phyloP scores from a whole-genome alignment of 2,113 vertebrate genomes.

The Odocoileus virginianus region DNA sequence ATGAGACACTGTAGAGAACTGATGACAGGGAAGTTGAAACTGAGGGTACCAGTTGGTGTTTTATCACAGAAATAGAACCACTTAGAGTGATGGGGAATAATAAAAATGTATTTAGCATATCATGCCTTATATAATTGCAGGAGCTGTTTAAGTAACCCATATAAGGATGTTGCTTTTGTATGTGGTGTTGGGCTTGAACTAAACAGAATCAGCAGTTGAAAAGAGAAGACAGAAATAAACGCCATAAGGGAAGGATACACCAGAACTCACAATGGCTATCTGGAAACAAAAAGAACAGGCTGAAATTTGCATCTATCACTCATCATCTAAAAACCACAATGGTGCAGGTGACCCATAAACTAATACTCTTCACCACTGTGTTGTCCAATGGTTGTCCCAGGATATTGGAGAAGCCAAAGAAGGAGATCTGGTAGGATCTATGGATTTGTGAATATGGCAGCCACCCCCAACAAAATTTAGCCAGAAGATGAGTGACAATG shows the following conservation, averaged over 20 bases:
- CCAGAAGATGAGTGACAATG: neutral
- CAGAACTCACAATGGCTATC: neutral
- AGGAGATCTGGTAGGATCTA: neutral
- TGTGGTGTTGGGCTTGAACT: neutral
- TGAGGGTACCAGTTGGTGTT: neutral
- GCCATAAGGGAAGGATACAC: accelerated
- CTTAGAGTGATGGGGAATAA: neutral
- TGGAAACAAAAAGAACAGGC: neutral
- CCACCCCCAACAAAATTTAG: too few relatives aligned
- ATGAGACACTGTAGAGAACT: neutral
- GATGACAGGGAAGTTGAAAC: neutral
- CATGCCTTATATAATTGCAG: neutral
- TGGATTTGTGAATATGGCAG: neutral
- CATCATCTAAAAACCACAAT: neutral
- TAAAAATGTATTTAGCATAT: neutral
- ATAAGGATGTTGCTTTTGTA: neutral
- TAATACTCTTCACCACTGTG: neutral
- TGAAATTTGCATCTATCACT: too few relatives aligned
- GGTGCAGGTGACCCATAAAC: neutral
- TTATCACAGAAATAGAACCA: neutral
- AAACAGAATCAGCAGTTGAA: neutral
- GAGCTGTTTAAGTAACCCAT: neutral
- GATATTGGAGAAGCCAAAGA: neutral
- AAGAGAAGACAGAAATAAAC: neutral
- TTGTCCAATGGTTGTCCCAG: too few relatives aligned